A percentile compares a stretch with the other conserved stretches of the same genome.
These are phyloP conservation scores for Hippocampus comes DNA, from an alignment of 2,113 vertebrate genomes.

Conservation along the genomic window DNA sequence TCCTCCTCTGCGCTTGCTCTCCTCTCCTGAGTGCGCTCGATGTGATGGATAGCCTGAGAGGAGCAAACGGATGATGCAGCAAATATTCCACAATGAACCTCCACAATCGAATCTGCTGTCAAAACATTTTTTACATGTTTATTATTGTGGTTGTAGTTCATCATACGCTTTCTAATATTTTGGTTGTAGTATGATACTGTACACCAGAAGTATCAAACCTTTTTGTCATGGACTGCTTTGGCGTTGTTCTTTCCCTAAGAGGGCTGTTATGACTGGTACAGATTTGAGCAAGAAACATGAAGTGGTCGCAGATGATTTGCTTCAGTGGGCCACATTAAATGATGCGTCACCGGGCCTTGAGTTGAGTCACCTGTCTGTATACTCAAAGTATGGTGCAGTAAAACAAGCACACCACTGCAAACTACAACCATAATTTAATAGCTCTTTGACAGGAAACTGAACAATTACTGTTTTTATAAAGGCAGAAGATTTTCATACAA, in stretches of 20 bases:
- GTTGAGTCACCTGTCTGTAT: too few relatives aligned
- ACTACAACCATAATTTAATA: not conserved
- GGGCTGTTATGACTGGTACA: not conserved
- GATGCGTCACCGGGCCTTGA: too few relatives aligned
- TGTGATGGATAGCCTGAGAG: constrained; percentile 95
- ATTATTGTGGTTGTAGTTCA: not conserved
- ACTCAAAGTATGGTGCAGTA: too few relatives aligned
- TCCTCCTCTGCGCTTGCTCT: constrained; percentile 84
- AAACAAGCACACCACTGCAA: not conserved
- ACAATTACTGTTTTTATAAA: not conserved
- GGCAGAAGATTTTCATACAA: not conserved
- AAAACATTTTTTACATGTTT: not conserved
- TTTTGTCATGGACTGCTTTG: not conserved
- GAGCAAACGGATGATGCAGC: not conserved
- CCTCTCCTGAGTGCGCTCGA: constrained; percentile 91
- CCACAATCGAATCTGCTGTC: not conserved
- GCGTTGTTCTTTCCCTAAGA: not conserved
- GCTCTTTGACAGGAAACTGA: not conserved
- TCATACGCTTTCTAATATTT: not conserved
- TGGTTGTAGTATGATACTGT: not conserved
- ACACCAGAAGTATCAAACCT: not conserved
- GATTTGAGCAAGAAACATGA: too few relatives aligned
- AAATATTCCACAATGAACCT: not conserved
- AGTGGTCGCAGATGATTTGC: too few relatives aligned
- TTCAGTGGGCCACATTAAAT: too few relatives aligned